phyloP scores from a whole-genome alignment of 2,888 invertebrate species.

The Arctia plantaginis region DNA sequence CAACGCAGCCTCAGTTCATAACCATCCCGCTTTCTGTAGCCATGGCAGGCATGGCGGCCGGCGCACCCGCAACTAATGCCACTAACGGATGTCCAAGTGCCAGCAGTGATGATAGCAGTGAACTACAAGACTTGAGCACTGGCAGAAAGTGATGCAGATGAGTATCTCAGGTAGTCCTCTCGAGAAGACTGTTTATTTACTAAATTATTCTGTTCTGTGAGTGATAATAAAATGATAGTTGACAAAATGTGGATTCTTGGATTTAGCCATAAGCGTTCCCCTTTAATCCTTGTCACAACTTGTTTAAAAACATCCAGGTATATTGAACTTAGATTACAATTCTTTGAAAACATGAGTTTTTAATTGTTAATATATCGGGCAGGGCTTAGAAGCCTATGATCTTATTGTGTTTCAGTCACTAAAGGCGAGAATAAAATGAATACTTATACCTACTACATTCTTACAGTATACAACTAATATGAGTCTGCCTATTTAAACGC shows the following conservation, averaged over 20 bases:
- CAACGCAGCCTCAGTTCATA: slow-evolving; percentile 88
- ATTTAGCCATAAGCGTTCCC: no score
- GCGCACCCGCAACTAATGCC: slow-evolving; percentile 63
- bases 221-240: no score
- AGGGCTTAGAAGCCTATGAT: background rate
- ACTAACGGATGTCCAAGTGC: slow-evolving; percentile 83
- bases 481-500: background rate
- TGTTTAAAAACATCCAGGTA: no score
- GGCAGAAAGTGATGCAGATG: slow-evolving; percentile 75
- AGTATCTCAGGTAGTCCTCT: slow-evolving; percentile 11
- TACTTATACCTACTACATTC: background rate
- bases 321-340: background rate
- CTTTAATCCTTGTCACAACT: no score
- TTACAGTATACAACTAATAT: no score
- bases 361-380: background rate
- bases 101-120: slow-evolving; percentile 82
- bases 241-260: background rate
- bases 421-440: background rate
- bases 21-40: slow-evolving; percentile 90
- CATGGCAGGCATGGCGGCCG: slow-evolving; percentile 84
- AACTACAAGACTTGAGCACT: slow-evolving; percentile 83
- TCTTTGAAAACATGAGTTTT: background rate
- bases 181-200: background rate
- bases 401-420: background rate
- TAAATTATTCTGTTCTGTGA: background rate